Base-by-base conservation (phyloP, 1,140 invertebrate genomes). In the Drosophila malerkotliana region DNA sequence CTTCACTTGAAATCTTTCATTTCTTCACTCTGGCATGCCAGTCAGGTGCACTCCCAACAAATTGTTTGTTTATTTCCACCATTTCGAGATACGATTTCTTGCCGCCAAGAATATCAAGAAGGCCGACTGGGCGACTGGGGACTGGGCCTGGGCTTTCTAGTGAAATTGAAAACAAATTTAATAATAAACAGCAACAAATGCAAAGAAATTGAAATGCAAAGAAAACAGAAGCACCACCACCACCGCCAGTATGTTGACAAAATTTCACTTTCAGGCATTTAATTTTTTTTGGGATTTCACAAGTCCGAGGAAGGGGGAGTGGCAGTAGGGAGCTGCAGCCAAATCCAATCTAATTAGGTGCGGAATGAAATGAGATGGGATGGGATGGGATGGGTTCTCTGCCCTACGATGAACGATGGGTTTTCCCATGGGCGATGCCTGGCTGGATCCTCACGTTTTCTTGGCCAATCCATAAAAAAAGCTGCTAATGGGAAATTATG, bases 151-250 rank as follows among this genome's bases (percentile, higher is more conserved):
- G 62, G 82, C 83, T 88, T 87, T 87, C 83, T 79, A 87, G 78
- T 87, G 82, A 87, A 87, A 87, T 87, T 87, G 82, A 87, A 87
- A 87, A 88, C 82, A 55, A 54, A 87, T 76, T 84, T 77, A 76
- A 79, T 77, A 79, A 76, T 58, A 79, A 48, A 21, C 21, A 55
- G 12, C 32, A 52, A 55, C 49, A 72, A 81, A 82, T 56, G 18
- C 18, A 18, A 18, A 18, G 15, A 18, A 18, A 18, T 18, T 60
- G 34, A 72, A 73, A 72, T 57, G 52, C 68, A 72, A 53, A 72
- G 14, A 56, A 49, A 55, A 56, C 45, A 48, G 55, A 62, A 52
- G 47, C 28, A 60, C 24, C 18, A 26, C 21, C 21, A 37, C 7
- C 7, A 37, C 7, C 12, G 12, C 7, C 34, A 4, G 7, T 5